Base-by-base conservation (phyloP, 2,888 invertebrate species). In the Athalia rosae region DNA sequence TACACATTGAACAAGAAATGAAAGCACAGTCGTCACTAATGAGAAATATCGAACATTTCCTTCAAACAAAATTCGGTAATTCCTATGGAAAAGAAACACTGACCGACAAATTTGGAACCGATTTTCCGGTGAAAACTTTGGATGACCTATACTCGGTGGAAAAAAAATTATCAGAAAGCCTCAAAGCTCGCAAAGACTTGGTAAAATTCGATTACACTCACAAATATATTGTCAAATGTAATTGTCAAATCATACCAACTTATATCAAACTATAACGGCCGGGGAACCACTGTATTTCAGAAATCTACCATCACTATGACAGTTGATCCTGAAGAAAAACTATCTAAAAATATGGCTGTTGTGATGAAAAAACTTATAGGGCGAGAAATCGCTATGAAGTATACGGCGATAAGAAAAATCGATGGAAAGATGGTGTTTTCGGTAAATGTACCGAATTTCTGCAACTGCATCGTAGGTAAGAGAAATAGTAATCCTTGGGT, bases 361-460 rank as follows among this genome's bases (percentile, higher is more conserved):
- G 61, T 61, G 28, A 28, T 61, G 28, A 41, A 7, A 9, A 61
- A 61, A 61, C 9, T 15, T 61, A 61, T 61, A 28, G 41, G 61
- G 9, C 61, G 61, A 7, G 61, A 61, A 61, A 61, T 61, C 61
- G 61, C 61, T 61, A 61, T 61, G 61, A 61, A 41, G 15, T 61
- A 28, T 61, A 61, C 61, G 61, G 61, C 61, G 41, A 61, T 61
- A 61, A 61, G 61, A 61, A 61, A 61, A 11, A 61, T 61, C 61
- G 61, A 61, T 41, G 11, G 41, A 61, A 61, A 61, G 61, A 61
- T 61, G 8, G 61, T 61, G 41, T 61, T 61, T 61, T 41, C 28
- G 61, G 28, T 61, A 61, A 15, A 61, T 61, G 61, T 41, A 61
- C 61, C 61, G 41, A 61, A 61, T 61, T 61, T 61, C 61, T 61